Evolutionary conservation across 2,113 vertebrate species (phyloP).

Genomic region (Chaetura pelagica): DNA sequence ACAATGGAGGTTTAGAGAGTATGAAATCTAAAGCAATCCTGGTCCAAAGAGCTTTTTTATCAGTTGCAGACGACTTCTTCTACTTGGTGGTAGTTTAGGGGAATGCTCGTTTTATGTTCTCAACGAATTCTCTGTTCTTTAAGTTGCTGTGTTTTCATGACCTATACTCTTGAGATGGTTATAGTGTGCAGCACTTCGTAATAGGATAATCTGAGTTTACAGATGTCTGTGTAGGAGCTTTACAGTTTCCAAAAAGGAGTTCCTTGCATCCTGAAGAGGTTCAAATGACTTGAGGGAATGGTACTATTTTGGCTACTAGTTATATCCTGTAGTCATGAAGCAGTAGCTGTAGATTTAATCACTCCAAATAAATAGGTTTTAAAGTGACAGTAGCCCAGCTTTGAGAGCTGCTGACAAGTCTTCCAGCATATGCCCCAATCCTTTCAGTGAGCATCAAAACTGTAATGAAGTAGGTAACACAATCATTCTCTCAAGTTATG

Average conservation of each 20-base stretch:
- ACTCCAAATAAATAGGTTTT: not conserved
- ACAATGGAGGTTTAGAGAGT: not conserved
- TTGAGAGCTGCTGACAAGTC: not conserved
- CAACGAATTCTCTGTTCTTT: not conserved
- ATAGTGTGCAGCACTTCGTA: not conserved
- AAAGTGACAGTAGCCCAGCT: not conserved
- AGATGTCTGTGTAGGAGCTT: not conserved
- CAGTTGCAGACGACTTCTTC: not conserved
- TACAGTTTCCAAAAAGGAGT: not conserved
- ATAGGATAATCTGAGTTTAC: not conserved
- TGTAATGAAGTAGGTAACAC: not conserved
- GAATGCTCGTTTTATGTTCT: not conserved
- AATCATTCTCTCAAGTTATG: not conserved
- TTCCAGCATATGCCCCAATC: not conserved
- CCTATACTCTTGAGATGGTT: not conserved
- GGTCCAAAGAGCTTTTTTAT: not conserved
- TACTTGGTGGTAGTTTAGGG: not conserved
- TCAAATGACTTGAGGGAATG: not conserved
- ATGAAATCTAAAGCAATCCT: not conserved
- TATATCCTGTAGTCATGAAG: not conserved
- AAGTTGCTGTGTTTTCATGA: not conserved
- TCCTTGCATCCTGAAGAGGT: not conserved
- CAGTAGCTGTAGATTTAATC: not conserved
- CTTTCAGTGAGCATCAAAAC: not conserved
- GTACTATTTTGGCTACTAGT: not conserved